Base-by-base conservation (phyloP, 2,888 invertebrate genomes). In the Diplazon laetatorius region DNA sequence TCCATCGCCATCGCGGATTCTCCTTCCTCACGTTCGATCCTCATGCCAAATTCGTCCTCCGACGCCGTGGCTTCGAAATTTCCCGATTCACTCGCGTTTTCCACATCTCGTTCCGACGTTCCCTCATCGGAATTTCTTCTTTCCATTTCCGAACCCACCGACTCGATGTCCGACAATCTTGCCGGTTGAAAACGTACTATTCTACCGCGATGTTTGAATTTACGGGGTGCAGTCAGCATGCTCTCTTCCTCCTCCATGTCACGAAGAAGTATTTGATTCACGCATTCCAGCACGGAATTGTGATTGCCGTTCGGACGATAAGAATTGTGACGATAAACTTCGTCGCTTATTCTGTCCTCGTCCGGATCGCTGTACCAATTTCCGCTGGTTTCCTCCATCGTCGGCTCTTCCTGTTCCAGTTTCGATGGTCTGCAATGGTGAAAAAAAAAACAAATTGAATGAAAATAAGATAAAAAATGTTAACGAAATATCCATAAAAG, bases 341-440 rank as follows among this genome's bases (percentile, higher is more conserved):
- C 90, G 87, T 94, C 94, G 86, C 93, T 93, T 20, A 94, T 93
- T 72, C 94, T 94, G 80, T 94, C 93, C 82, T 95, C 95, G 87
- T 96, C 96, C 52, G 94, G 95, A 87, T 96, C 96, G 87, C 96
- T 96, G 90, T 96, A 96, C 96, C 96, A 96, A 89, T 95, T 95
- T 84, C 95, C 95, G 84, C 93, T 94, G 4, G 93, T 92, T 82
- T 94, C 94, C 60, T 92, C 92, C 12, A 83, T 74, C 9, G 39
- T 82, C 20, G 86, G 84, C 14, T 87, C 87, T 2, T 87, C 86
- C 9, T 86, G 73, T 14, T 85, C 86, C 22, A 88, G 71, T 79
- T 86, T 87, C 22, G 80, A 75, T n/a, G 82, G 74, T 55, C 87
- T 86, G 80, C 0, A 80, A 81, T 14, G 8, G 5, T 16, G 2